phyloP scores from a whole-genome alignment of 1,140 invertebrate species.

The Kradibia gibbosae region DNA sequence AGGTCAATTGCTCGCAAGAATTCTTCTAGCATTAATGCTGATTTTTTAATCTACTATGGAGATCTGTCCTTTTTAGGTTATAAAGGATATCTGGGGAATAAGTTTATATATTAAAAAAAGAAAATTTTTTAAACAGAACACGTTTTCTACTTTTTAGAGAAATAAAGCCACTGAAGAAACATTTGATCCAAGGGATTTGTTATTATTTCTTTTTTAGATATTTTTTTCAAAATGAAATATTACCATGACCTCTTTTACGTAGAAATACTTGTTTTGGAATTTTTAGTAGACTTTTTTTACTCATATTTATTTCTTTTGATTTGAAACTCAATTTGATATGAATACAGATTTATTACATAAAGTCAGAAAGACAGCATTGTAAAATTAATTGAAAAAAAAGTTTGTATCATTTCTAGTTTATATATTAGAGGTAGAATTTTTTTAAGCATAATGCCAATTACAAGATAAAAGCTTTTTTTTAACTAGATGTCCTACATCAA shows the following conservation, averaged over 20 bases:
- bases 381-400: no score
- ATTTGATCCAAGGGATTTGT: not conserved
- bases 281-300: not conserved
- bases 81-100: not conserved
- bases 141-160: not conserved
- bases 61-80: conserved; percentile 6
- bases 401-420: no score
- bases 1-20: conserved; percentile 15
- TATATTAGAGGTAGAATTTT: no score
- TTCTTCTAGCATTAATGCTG: not conserved
- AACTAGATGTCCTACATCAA: no score
- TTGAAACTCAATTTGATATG: not conserved
- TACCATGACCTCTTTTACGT: not conserved
- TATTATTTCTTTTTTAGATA: not conserved
- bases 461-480: no score
- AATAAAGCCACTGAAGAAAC: not conserved
- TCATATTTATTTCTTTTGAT: not conserved
- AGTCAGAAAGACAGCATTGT: no score
- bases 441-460: no score
- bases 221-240: not conserved
- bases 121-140: not conserved
- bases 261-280: not conserved
- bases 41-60: conserved; percentile 3
- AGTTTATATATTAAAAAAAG: not conserved
- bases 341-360: no score